Evolutionary conservation across 1,140 invertebrate species (phyloP).

Genomic region (Cydia pomonella): DNA sequence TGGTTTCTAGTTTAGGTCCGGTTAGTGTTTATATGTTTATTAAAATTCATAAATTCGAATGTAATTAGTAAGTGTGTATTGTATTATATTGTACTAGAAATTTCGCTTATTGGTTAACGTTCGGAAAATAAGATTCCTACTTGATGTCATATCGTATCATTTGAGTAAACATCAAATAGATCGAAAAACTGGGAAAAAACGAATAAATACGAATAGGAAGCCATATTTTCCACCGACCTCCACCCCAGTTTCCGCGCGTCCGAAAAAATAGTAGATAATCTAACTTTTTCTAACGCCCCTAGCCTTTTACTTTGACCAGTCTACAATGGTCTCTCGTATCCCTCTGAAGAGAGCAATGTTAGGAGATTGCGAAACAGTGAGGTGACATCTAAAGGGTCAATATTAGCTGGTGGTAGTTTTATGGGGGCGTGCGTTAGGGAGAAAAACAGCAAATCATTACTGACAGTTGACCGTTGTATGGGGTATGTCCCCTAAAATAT

Average conservation of each 20-base stretch:
- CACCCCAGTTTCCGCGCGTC: conserved; percentile 68
- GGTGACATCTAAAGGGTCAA: conserved; percentile 39
- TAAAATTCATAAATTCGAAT: too few species aligned
- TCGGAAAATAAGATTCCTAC: not conserved
- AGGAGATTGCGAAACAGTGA: not conserved
- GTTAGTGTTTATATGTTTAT: too few species aligned
- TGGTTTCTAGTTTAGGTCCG: too few species aligned
- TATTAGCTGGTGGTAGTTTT: conserved; percentile 45
- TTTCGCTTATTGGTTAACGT: not conserved
- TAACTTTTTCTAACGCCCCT: conserved; percentile 75
- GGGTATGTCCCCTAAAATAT: conserved; percentile 75
- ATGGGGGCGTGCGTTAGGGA: conserved; percentile 63
- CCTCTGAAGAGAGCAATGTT: not conserved
- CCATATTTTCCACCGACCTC: conserved; percentile 74
- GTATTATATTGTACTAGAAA: too few species aligned
- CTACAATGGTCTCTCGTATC: conserved; percentile 44
- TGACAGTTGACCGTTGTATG: conserved; percentile 78
- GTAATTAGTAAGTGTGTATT: too few species aligned
- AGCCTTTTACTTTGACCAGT: conserved; percentile 52
- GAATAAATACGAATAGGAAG: conserved; percentile 74
- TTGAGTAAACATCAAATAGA: conserved; percentile 39
- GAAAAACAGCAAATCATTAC: conserved; percentile 78
- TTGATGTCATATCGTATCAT: not conserved
- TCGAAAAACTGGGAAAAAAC: conserved; percentile 59
- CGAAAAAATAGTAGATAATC: conserved; percentile 78